Percentiles rank a stretch among this genome's conserved stretches.
phyloP scores from a whole-genome alignment of 2,113 vertebrate genomes.

The Grammomys surdaster region DNA sequence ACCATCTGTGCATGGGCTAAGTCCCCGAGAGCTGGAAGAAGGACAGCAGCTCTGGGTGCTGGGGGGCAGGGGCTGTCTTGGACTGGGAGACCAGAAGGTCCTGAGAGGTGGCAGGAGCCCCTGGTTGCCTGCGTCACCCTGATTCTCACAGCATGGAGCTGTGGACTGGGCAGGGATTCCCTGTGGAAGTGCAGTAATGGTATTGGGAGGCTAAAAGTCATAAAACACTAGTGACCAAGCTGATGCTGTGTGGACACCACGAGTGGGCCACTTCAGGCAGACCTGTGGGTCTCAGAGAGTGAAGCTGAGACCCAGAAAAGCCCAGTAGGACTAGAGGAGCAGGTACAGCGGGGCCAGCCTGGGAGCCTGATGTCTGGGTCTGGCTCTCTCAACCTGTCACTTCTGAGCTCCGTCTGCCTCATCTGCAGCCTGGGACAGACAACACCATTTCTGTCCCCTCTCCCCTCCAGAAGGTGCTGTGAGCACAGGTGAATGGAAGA shows the following conservation, averaged over 20 bases:
- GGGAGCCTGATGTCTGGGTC: neutral
- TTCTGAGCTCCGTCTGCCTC: neutral
- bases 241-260: accelerated
- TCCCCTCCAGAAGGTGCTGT: no score
- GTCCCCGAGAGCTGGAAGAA: neutral
- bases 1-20: accelerated
- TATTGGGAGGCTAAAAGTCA: neutral
- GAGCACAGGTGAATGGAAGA: neutral
- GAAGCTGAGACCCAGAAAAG: neutral
- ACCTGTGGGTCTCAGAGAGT: neutral
- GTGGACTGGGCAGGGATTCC: neutral
- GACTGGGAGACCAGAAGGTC: neutral
- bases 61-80: neutral
- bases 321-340: neutral
- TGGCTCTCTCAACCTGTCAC: neutral
- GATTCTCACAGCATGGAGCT: neutral
- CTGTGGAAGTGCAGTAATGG: neutral
- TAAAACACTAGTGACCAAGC: neutral
- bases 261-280: neutral
- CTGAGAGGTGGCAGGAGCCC: neutral
- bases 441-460: no score
- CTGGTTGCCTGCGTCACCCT: neutral
- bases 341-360: neutral
- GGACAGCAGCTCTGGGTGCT: neutral
- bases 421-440: neutral